These are phyloP conservation scores for Chrysolina oricalcia DNA, from an alignment of 2,888 invertebrate genomes.

Conservation along the genomic window DNA sequence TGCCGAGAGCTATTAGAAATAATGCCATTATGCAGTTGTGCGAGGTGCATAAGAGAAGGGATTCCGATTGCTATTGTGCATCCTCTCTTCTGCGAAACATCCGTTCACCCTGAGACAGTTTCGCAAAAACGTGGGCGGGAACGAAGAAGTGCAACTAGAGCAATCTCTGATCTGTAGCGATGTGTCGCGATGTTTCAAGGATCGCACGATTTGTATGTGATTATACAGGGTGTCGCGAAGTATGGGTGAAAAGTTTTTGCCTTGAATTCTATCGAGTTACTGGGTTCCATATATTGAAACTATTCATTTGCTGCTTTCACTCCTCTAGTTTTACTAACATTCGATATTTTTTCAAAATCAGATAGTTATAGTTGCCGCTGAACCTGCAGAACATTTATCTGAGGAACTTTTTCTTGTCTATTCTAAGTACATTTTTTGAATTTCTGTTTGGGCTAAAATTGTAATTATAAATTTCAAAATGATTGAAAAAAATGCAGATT, in stretches of 20 bases:
- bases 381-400: too few species aligned
- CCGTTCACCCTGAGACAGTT: conserved; percentile 31
- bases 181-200: conserved; percentile 8
- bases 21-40: conserved; percentile 15
- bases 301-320: too few species aligned
- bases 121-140: conserved; percentile 21
- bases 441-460: too few species aligned
- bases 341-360: too few species aligned
- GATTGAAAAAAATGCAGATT: too few species aligned
- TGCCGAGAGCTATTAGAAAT: conserved; percentile 27
- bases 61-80: conserved; percentile 23
- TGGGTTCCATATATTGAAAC: too few species aligned
- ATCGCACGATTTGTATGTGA: neutral
- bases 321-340: too few species aligned
- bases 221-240: neutral
- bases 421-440: too few species aligned
- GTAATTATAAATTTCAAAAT: too few species aligned
- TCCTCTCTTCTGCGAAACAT: conserved; percentile 24
- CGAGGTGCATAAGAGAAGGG: conserved; percentile 25
- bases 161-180: conserved; percentile 14
- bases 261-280: too few species aligned
- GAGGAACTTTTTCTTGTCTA: too few species aligned
- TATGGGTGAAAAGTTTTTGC: neutral
- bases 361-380: too few species aligned
- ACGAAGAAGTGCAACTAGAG: conserved; percentile 7